Evolutionary conservation across 30 jellyfish, hydroid and myxozoan species (phyloP).

Genomic region (Cassiopea xamachana): DNA sequence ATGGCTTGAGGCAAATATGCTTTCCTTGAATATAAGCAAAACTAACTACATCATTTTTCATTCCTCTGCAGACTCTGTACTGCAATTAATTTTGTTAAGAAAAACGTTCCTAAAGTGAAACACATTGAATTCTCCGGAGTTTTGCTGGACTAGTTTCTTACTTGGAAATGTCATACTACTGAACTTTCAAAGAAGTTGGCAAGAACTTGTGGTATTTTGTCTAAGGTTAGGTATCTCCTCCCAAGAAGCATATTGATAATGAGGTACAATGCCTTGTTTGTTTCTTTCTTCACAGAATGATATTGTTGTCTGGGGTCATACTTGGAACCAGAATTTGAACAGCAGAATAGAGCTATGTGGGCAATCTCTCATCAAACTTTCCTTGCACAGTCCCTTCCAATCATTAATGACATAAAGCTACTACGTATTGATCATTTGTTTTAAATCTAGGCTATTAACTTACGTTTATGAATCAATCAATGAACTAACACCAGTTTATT

Average conservation of each 20-base stretch:
- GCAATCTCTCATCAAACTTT: constrained; percentile 11
- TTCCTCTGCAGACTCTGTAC: neutral
- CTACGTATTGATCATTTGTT: neutral
- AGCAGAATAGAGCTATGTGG: neutral
- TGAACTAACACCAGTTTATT: constrained; percentile 2
- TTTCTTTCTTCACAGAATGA: neutral
- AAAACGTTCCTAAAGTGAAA: neutral
- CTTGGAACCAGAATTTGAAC: neutral
- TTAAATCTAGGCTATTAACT: neutral
- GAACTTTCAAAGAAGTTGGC: neutral
- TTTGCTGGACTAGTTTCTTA: neutral
- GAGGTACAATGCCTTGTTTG: neutral
- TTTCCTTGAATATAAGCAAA: no score
- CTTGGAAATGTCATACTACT: constrained; percentile 1
- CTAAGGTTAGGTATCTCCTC: constrained; percentile 1
- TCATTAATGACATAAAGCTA: neutral
- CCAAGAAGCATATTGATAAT: constrained; percentile 1
- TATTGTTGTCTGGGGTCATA: neutral
- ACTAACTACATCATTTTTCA: neutral
- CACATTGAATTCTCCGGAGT: neutral
- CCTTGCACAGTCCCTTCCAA: constrained; percentile 21
- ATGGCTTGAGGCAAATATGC: no score
- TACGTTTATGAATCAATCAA: constrained; percentile 9
- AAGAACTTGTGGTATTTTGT: constrained; percentile 13
- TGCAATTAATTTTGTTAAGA: neutral